Percentiles rank a stretch among this genome's conserved stretches.
These are phyloP conservation scores for Zaprionus bogoriensis DNA, from an alignment of 2,888 invertebrate genomes.

Conservation along the genomic window DNA sequence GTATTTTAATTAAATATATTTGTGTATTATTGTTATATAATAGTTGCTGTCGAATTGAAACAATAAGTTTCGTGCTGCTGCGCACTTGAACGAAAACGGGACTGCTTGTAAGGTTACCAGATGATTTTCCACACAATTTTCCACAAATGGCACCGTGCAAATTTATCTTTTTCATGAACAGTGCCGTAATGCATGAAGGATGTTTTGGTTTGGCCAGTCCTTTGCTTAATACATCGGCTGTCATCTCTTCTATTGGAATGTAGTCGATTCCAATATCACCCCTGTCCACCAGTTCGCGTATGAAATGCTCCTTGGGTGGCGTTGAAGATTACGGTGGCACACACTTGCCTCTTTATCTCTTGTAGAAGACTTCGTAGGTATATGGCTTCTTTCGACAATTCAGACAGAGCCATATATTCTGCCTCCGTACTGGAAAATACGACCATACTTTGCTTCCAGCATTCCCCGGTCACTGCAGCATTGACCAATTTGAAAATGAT, in stretches of 20 bases:
- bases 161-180: not conserved
- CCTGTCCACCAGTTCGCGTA: conserved; percentile 8
- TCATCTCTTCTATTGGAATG: conserved; percentile 9
- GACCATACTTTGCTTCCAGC: conserved; percentile 9
- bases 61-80: no score
- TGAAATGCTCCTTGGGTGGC: conserved; percentile 29
- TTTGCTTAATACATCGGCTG: conserved; percentile 5
- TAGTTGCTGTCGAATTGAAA: no score
- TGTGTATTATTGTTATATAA: no score
- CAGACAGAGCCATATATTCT: conserved; percentile 10
- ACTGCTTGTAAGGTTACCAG: not conserved
- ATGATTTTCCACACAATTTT: not conserved
- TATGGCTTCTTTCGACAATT: conserved; percentile 7
- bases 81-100: no score
- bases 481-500: not conserved
- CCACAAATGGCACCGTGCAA: conserved; percentile 2
- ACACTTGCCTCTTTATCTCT: conserved; percentile 3
- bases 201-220: not conserved
- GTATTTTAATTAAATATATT: no score
- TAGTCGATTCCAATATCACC: not conserved
- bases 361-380: conserved; percentile 8
- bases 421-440: conserved; percentile 14
- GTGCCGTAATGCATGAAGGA: not conserved
- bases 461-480: conserved; percentile 15
- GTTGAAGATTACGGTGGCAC: conserved; percentile 6